phyloP scores from a whole-genome alignment of 1,140 invertebrate species.

The Adelges cooleyi region DNA sequence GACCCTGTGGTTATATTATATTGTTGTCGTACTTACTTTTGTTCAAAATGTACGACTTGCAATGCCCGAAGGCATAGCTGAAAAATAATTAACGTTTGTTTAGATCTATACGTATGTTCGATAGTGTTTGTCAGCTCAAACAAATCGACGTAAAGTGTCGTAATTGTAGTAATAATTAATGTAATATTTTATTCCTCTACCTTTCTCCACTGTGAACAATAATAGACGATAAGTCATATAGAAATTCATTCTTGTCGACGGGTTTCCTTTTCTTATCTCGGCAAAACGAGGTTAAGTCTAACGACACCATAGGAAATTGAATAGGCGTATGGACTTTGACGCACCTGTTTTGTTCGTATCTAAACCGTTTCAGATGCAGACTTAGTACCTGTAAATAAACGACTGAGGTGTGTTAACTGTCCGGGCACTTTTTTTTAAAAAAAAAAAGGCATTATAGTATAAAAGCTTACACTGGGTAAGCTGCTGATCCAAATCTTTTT shows the following conservation, averaged over 20 bases:
- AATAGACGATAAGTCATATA: slow-evolving; percentile 73
- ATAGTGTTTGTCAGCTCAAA: no score
- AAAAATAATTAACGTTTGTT: slow-evolving; percentile 36
- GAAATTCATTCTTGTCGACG: slow-evolving; percentile 40
- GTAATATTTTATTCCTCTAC: slow-evolving; percentile 38
- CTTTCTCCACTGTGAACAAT: slow-evolving; percentile 77
- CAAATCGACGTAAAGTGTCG: no score
- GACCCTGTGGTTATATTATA: not conserved
- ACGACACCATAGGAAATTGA: slow-evolving; percentile 59
- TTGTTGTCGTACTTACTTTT: slow-evolving; percentile 42
- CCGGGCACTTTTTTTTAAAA: not conserved
- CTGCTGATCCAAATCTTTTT: slow-evolving; percentile 75
- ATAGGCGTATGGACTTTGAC: slow-evolving; percentile 70
- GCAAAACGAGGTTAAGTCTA: slow-evolving; percentile 71
- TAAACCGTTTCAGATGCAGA: slow-evolving; percentile 74
- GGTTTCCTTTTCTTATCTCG: slow-evolving; percentile 56
- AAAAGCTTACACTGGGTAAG: slow-evolving; percentile 57
- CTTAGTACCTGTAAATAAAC: slow-evolving; percentile 54
- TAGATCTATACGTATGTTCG: no score
- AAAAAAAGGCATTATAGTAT: not conserved
- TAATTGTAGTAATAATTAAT: not conserved
- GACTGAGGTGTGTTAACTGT: no score
- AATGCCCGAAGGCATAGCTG: slow-evolving; percentile 72
- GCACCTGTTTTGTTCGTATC: slow-evolving; percentile 68
- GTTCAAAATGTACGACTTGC: slow-evolving; percentile 73